Evolutionary conservation across 35 echinoderm and acorn worm species (phyloP), one percentile per base, ranked within the genome.

Genomic region (Heliocidaris tuberculata): DNA sequence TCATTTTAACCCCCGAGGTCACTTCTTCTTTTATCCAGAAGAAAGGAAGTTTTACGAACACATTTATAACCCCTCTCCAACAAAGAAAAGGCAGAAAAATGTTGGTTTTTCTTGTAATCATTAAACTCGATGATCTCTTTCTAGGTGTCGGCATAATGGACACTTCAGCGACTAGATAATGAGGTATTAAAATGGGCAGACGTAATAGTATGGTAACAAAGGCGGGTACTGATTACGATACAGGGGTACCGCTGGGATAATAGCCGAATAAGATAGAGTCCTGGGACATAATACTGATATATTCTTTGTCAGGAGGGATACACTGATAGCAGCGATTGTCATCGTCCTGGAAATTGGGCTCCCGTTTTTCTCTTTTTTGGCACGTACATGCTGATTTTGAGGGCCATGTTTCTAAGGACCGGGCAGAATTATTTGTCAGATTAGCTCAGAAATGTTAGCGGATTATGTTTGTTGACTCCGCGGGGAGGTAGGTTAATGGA

Each of bases 81-180:
- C 65, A 78, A 78, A 21, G 65, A 24, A 78, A 78, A 78, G 65
- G 24, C 21, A 78, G 65, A 78, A 1, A n/a, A 6, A 78, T 78
- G 65, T 78, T 78, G 65, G 65, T 78, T 78, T 78, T 78, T 78
- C 65, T 78, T 78, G 65, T 78, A 27, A n/a, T 78, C 65, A 78
- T 78, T 78, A 78, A 78, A 78, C 65, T 78, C 19, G 7, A 78
- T n/a, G 65, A 78, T 78, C 65, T 78, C 21, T 78, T 27, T 78
- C 65, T 78, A 78, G 65, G 65, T 78, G 65, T 78, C 27, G 21
- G 27, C 65, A 78, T n/a, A 78, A 78, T 78, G 65, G 6, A 78
- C 65, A 78, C 65, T 78, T 21, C 65, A 78, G 6, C 12, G 19
- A 60, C 59, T 60, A 60, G 6, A 60, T 60, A 60, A 60, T 60